Evolutionary conservation across 2,888 invertebrate species (phyloP), one percentile per base, ranked within the genome.

Genomic region (Drosophila lacicola): DNA sequence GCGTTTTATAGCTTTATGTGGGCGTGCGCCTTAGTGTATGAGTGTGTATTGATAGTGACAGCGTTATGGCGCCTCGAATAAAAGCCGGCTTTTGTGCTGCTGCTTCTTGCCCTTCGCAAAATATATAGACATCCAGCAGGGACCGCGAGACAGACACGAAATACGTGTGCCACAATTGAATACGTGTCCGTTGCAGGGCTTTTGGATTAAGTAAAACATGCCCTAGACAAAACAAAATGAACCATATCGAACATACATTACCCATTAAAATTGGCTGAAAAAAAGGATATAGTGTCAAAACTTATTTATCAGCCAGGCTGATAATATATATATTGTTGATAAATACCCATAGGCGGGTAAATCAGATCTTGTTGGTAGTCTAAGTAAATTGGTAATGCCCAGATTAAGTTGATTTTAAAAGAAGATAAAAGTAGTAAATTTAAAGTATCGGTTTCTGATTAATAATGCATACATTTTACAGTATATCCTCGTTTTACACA

Each of bases 61-160:
- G 82, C 74, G 85, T 85, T 79, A 85, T 88, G 85, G 74, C 79
- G 83, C 88, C 82, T 78, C 80, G 72, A 64, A 85, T 88, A 85
- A 87, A 85, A 70, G 82, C 82, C 83, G 77, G 85, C 77, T 74
- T 84, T 84, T 73, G 73, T 83, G 71, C 58, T 66, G 57, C 25
- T 36, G 60, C 10, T 17, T n/a, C 37, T 33, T 42, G 42, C 21
- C 54, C 42, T 54, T 42, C 63, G 46, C 60, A 58, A 71, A 86
- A 78, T 81, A 81, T 75, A 84, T 73, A 82, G 87, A 73, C 82
- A 73, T 86, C 70, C 82, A 41, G 13, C n/a, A 2, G 11, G 25
- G 49, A 49, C 41, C 17, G 13, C 46, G 19, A n/a, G 25, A 13
- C 42, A 36, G 49, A 41, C 61, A 34, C 36, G 63, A 41, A 45